Evolutionary conservation across 2,113 vertebrate genomes (phyloP).

Genomic region (Notarius lentiginosus): DNA sequence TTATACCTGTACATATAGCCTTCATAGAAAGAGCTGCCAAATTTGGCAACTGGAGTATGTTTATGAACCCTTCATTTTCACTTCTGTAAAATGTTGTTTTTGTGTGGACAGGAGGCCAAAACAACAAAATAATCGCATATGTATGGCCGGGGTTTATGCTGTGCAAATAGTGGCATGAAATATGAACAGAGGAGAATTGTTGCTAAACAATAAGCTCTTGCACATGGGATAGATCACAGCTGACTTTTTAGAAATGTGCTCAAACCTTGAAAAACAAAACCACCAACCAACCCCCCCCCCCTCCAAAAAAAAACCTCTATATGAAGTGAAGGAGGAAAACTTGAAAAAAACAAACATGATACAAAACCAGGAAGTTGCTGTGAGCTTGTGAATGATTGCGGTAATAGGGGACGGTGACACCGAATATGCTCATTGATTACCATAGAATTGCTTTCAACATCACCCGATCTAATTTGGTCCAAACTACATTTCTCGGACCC

Average conservation of each 20-base stretch:
- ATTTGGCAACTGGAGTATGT: neutral
- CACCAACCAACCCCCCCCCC: too few species aligned
- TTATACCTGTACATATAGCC: neutral
- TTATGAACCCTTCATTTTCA: neutral
- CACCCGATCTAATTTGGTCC: neutral
- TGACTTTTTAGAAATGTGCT: neutral
- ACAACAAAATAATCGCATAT: neutral
- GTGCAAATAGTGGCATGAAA: neutral
- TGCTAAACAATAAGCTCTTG: neutral
- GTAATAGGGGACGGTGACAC: slow-evolving; percentile 2
- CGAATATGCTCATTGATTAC: neutral
- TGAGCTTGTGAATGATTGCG: neutral
- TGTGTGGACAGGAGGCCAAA: neutral
- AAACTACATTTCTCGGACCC: neutral
- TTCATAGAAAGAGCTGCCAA: neutral
- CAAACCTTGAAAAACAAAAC: neutral
- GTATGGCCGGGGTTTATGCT: neutral
- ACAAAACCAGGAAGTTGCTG: neutral
- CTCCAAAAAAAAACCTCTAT: neutral
- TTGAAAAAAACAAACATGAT: neutral
- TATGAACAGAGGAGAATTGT: neutral
- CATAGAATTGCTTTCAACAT: slow-evolving; percentile 1
- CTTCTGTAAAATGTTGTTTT: neutral
- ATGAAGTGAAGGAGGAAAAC: neutral
- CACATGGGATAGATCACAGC: neutral